Percentiles rank a stretch among this genome's conserved stretches.
phyloP scores from a whole-genome alignment of 2,797 vertebrate genomes.

The Syngnathus acus region DNA sequence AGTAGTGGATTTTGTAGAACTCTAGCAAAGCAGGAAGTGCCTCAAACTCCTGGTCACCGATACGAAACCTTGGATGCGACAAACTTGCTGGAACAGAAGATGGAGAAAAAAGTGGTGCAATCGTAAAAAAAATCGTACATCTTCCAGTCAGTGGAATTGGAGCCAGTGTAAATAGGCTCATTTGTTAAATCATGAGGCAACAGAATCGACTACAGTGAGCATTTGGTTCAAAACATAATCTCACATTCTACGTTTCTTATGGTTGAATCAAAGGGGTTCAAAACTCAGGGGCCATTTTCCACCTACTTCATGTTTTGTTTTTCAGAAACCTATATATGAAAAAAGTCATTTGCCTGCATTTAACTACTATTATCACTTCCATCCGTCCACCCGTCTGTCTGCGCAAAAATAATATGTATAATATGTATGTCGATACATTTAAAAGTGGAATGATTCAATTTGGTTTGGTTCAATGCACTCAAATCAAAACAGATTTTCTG shows the following conservation, averaged over 20 bases:
- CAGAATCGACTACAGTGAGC: neutral
- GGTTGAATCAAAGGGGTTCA: neutral
- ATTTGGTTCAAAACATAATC: neutral
- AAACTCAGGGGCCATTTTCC: neutral
- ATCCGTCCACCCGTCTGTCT: no score
- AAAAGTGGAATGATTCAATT: no score
- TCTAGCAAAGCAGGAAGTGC: conserved; percentile 91
- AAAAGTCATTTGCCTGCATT: neutral
- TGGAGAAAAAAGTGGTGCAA: neutral
- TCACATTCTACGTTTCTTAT: neutral
- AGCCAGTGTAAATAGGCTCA: neutral
- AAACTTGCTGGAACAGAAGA: conserved; percentile 65
- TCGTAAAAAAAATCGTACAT: neutral
- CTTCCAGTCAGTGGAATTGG: neutral
- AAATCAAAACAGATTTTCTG: no score
- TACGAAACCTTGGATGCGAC: conserved; percentile 82
- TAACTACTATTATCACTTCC: neutral
- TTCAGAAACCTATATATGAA: neutral
- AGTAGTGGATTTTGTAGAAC: conserved; percentile 99
- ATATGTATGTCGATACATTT: no score
- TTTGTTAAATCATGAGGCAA: neutral
- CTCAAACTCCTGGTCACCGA: conserved; percentile 97
- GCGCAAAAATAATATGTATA: no score
- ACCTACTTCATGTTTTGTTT: neutral
- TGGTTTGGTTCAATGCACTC: no score